These are phyloP conservation scores for Diogma glabrata DNA, from an alignment of 2,888 invertebrate species.

Conservation along the genomic window DNA sequence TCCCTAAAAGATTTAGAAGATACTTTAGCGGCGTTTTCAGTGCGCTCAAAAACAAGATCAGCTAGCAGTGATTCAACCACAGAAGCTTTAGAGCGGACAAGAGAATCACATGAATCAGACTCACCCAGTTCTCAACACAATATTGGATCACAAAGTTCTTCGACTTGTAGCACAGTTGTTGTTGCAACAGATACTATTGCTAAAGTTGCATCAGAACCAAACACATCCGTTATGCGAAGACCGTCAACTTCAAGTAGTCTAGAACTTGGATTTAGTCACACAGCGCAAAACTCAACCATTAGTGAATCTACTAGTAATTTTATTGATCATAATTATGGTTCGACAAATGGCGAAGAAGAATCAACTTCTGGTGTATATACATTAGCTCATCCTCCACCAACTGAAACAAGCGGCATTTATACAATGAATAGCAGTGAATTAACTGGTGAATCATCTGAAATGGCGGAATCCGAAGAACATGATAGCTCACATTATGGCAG, in stretches of 20 bases:
- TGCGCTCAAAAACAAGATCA: slow-evolving; percentile 24
- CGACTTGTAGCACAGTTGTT: slow-evolving; percentile 79
- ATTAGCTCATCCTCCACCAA: slow-evolving; percentile 54
- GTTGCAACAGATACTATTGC: slow-evolving; percentile 43
- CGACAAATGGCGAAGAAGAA: slow-evolving; percentile 30
- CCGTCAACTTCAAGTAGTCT: slow-evolving; percentile 70
- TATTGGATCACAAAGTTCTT: slow-evolving; percentile 72
- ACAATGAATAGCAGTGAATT: slow-evolving; percentile 58
- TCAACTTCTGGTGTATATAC: slow-evolving; percentile 49
- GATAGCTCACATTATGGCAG: slow-evolving; percentile 45
- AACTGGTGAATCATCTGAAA: slow-evolving; percentile 45
- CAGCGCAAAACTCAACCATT: slow-evolving; percentile 72
- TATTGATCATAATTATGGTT: slow-evolving; percentile 47
- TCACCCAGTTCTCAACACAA: slow-evolving; percentile 43
- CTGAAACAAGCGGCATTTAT: slow-evolving; percentile 77
- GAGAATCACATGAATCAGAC: slow-evolving; percentile 37
- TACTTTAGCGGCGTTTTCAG: slow-evolving; percentile 36
- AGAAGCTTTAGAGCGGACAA: slow-evolving; percentile 13
- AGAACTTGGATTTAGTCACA: slow-evolving; percentile 75
- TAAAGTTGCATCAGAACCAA: slow-evolving; percentile 20
- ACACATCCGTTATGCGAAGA: slow-evolving; percentile 39
- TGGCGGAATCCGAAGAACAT: slow-evolving; percentile 42
- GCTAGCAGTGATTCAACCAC: slow-evolving; percentile 24
- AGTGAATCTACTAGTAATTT: slow-evolving; percentile 59
- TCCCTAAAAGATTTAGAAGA: slow-evolving; percentile 36